Evolutionary conservation across 1,140 invertebrate genomes (phyloP).

Genomic region (Ladona fulva): DNA sequence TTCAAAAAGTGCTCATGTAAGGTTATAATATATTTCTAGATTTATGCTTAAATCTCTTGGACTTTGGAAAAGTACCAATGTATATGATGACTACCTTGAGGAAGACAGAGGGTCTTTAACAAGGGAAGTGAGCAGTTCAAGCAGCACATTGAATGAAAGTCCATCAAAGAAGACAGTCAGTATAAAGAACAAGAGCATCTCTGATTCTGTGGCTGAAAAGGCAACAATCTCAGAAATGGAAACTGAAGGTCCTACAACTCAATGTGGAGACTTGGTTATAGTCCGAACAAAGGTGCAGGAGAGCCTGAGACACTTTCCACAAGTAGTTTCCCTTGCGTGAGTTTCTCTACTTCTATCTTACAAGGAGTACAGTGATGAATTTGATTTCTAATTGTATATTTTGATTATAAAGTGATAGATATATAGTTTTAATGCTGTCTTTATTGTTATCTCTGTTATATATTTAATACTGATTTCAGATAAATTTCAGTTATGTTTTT

Average conservation of each 20-base stretch:
- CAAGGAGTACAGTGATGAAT: not conserved
- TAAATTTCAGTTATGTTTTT: not conserved
- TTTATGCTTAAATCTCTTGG: conserved; percentile 87
- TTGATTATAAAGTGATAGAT: too few relatives aligned
- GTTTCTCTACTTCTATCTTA: not conserved
- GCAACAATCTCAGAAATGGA: not conserved
- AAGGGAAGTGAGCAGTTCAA: not conserved
- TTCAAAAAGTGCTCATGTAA: too few relatives aligned
- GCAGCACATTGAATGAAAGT: not conserved
- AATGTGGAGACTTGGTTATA: not conserved
- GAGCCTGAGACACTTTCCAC: not conserved
- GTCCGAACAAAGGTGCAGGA: not conserved
- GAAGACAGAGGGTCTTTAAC: not conserved
- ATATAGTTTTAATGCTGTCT: too few relatives aligned
- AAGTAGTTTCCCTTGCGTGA: not conserved
- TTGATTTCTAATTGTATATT: not conserved
- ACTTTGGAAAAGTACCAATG: conserved; percentile 75
- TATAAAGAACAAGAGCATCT: not conserved
- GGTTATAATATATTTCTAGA: conserved; percentile 35
- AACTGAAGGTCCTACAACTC: not conserved
- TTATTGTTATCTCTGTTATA: too few relatives aligned
- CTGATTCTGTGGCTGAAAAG: not conserved
- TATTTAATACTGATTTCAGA: too few relatives aligned
- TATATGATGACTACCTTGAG: not conserved
- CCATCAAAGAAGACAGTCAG: not conserved